Percentiles rank a stretch among this genome's conserved stretches.
phyloP scores from a whole-genome alignment of 2,888 invertebrate genomes.

The Parthenolecanium corni region DNA sequence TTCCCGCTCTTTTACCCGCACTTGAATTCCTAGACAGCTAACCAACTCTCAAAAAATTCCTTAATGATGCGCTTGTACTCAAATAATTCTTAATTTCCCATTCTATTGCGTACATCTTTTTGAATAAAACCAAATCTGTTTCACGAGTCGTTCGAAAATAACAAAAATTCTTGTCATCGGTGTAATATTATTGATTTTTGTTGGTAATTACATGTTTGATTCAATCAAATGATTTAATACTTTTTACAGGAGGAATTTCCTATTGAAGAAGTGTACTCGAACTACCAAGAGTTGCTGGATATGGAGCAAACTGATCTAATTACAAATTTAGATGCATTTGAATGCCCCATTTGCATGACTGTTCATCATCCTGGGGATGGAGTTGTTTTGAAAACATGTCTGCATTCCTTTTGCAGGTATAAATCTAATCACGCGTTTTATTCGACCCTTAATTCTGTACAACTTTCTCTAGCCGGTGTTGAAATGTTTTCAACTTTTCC shows the following conservation, averaged over 20 bases:
- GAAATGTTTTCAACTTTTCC: constrained; percentile 24
- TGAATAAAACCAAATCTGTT: too few species aligned
- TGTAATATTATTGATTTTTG: too few species aligned
- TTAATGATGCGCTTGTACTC: too few species aligned
- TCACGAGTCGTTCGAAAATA: too few species aligned
- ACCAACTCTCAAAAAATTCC: too few species aligned
- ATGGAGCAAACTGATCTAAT: constrained; percentile 63
- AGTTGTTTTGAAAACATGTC: constrained; percentile 67
- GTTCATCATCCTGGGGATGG: constrained; percentile 47
- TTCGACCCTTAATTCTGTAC: background rate
- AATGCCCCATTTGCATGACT: constrained; percentile 61
- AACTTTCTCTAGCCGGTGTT: background rate
- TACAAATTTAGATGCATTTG: constrained; percentile 57
- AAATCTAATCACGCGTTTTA: constrained; percentile 9
- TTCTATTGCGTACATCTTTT: too few species aligned
- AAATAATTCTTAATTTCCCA: too few species aligned
- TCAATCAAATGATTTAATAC: too few species aligned
- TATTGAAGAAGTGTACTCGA: constrained; percentile 32
- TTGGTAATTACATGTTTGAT: too few species aligned
- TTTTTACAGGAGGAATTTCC: background rate
- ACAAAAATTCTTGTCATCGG: too few species aligned
- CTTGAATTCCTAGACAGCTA: too few species aligned
- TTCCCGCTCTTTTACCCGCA: too few species aligned
- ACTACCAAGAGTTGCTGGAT: constrained; percentile 54
- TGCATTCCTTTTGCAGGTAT: constrained; percentile 71